phyloP scores from a whole-genome alignment of 2,888 invertebrate species.

The Cosmia pyralina region DNA sequence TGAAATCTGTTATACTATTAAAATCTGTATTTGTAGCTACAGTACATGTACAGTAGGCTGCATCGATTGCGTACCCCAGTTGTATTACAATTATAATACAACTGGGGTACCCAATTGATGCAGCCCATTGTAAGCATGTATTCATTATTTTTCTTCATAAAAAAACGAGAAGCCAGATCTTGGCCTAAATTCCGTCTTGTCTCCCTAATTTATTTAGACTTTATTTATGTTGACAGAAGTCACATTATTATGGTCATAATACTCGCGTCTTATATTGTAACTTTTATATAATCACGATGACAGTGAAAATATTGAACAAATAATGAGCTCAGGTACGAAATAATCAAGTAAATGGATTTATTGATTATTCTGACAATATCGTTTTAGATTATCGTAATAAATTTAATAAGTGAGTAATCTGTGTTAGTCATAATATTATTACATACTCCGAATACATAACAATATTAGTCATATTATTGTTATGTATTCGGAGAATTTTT shows the following conservation, averaged over 20 bases:
- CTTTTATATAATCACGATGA: conserved; percentile 13
- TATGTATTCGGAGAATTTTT: not conserved
- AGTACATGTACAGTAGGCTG: no score
- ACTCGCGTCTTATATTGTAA: not conserved
- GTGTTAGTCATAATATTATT: conserved; percentile 26
- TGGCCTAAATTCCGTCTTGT: not conserved
- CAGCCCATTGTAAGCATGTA: no score
- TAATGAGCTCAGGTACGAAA: conserved; percentile 21
- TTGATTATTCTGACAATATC: conserved; percentile 11
- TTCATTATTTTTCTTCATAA: not conserved
- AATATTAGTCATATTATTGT: conserved; percentile 27
- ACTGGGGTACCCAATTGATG: no score
- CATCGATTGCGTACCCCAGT: no score
- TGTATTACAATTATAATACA: no score
- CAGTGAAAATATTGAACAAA: not conserved
- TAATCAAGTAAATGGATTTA: conserved; percentile 22
- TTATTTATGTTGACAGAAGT: not conserved
- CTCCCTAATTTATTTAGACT: not conserved
- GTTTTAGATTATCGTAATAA: conserved; percentile 4
- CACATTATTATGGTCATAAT: not conserved
- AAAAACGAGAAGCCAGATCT: not conserved
- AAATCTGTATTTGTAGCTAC: not conserved
- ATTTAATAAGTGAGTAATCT: conserved; percentile 20
- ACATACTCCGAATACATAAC: no score
- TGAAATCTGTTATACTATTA: not conserved